These are phyloP conservation scores for Geococcyx californianus DNA, from an alignment of 2,113 vertebrate genomes.

Conservation along the genomic window DNA sequence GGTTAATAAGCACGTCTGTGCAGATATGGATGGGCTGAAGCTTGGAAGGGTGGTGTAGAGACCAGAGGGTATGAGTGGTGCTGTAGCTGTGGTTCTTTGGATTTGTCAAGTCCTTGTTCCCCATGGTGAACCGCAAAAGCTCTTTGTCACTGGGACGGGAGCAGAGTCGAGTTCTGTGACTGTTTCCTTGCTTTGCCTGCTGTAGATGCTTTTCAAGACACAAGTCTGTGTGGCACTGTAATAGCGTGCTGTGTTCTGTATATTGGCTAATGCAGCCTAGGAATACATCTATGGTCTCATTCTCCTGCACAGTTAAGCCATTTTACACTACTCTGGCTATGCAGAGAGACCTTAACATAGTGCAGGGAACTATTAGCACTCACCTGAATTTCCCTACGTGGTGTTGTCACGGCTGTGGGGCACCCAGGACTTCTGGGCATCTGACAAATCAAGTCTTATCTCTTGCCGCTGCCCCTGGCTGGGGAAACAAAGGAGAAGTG, in stretches of 20 bases:
- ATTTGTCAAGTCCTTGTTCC: background rate
- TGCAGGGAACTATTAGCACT: background rate
- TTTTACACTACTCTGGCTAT: background rate
- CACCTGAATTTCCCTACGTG: background rate
- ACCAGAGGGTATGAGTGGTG: rapidly evolving
- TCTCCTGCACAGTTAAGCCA: background rate
- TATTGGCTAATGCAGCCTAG: background rate
- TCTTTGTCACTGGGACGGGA: background rate
- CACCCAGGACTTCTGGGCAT: background rate
- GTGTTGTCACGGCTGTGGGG: background rate
- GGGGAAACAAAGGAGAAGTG: background rate
- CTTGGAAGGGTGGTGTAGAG: background rate
- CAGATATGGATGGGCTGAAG: background rate
- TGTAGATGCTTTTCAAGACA: background rate
- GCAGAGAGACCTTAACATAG: background rate
- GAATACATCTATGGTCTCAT: background rate
- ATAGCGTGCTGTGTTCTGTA: background rate
- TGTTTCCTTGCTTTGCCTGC: background rate
- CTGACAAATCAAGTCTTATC: background rate
- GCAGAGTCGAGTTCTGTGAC: background rate
- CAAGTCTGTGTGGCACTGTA: background rate
- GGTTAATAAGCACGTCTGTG: background rate
- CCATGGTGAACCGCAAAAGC: background rate
- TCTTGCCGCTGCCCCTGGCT: background rate
- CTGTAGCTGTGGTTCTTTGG: background rate